A percentile compares a stretch with the other conserved stretches of the same genome.
Evolutionary conservation across 2,797 vertebrate genomes (phyloP).

Genomic region (Bovichtus variegatus): DNA sequence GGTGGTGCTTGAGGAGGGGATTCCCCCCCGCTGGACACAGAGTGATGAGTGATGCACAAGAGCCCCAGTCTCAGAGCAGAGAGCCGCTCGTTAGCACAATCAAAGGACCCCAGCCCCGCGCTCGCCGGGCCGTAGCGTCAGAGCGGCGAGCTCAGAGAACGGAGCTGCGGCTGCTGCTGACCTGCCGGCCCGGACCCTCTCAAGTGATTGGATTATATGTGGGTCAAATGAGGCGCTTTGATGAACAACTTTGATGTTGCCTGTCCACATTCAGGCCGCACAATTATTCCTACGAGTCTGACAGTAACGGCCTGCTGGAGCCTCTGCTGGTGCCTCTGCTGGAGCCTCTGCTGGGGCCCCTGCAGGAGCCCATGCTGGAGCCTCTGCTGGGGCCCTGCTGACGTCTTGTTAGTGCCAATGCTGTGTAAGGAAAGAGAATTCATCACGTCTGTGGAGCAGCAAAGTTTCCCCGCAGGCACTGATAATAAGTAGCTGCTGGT

Average conservation of each 20-base stretch:
- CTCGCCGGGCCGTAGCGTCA: constrained; percentile 40
- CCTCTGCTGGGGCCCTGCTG: too few species aligned
- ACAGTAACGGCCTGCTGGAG: constrained; percentile 48
- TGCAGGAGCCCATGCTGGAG: too few species aligned
- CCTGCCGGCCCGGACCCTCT: constrained; percentile 63
- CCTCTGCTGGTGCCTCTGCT: too few species aligned
- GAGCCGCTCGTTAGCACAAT: constrained; percentile 74
- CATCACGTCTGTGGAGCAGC: constrained; percentile 22
- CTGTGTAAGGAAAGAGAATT: constrained; percentile 42
- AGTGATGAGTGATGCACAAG: constrained; percentile 44
- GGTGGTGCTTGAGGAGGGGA: constrained; percentile 53
- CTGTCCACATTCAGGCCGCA: constrained; percentile 52
- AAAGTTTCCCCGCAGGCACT: too few species aligned
- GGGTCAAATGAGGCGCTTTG: constrained; percentile 81
- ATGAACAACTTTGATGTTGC: constrained; percentile 79
- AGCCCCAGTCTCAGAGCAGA: constrained; percentile 48
- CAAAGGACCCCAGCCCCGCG: constrained; percentile 68
- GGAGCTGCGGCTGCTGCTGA: constrained; percentile 49
- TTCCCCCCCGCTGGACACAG: constrained; percentile 58
- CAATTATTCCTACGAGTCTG: constrained; percentile 57
- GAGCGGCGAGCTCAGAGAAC: constrained; percentile 64
- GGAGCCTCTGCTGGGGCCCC: too few species aligned
- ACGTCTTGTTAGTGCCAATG: constrained; percentile 35
- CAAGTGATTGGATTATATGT: constrained; percentile 80
- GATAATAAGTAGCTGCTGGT: constrained; percentile 36